Evolutionary conservation across 2,797 vertebrate species (phyloP), one percentile per base, ranked within the genome.

Genomic region (Perodicticus potto): DNA sequence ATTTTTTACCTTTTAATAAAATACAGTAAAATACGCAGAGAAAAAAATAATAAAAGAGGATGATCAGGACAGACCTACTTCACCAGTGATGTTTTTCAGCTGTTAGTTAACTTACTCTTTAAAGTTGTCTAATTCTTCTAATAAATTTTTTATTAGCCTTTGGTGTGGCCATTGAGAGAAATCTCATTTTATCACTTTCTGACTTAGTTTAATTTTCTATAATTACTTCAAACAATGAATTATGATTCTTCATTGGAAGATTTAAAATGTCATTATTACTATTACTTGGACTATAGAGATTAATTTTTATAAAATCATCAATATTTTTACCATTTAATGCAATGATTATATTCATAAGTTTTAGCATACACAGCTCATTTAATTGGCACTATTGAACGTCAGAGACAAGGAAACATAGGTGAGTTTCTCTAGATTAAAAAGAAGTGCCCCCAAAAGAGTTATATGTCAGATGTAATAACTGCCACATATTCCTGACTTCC

Each of bases 381-480:
- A 90, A 93, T 96, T 96, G 96, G 59, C 59, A 74, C 49, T 63
- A 34, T 83, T 89, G 92, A 77, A 81, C 89, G 80, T 87, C 96
- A 97, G 55, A 82, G 70, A n/a, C 86, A 3, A 0, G 76, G 91
- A 93, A 95, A 84, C 0, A 1, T 27, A 74, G 76, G 7, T 92
- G 83, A 49, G 73, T 95, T 96, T 59, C 63, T 92, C 85, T 88
- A 72, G 12, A 95, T 97, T 85, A 97, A 94, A 96, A 43, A 78
- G 25, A 70, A 43, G 29, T 95, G 14, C 37, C 55, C 86, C 89
- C 87, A 29, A 73, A 69, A 83, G 69, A 96, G 53, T 86, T 74
- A 82, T 88, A 80, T 96, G 97, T 97, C 83, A 0, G 77, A 96
- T 95, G 67, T 86, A 96, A 95, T 97, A 96, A 90, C 53, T 77